Conservation (phyloP, 2,888 invertebrate genomes). For the Scaptodrosophila latifasciaeformis region DNA sequence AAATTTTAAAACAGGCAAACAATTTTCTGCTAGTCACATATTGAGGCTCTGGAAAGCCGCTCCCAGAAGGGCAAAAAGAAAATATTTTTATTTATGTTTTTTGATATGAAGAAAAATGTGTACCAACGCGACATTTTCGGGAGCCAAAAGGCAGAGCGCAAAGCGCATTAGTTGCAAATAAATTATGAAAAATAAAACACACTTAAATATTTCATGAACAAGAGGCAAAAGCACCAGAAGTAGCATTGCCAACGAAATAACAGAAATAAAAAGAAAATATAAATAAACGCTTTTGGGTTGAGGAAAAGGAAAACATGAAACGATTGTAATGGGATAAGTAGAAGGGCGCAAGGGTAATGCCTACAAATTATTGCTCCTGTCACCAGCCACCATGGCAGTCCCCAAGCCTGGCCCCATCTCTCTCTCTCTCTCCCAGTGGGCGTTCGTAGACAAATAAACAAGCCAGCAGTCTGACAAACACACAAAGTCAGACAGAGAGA, state of each 20-base stretch:
- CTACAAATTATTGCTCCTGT: constrained; percentile 54
- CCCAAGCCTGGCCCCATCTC: background rate
- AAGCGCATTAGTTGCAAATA: constrained; percentile 54
- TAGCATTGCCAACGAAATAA: too few species aligned
- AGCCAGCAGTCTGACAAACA: constrained; percentile 9
- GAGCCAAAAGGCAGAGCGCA: constrained; percentile 17
- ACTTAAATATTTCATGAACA: constrained; percentile 56
- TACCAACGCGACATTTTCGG: constrained; percentile 5
- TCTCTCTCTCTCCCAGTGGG: constrained; percentile 12
- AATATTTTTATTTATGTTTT: constrained; percentile 32
- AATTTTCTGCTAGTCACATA: too few species aligned
- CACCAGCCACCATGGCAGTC: constrained; percentile 14
- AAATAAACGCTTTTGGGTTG: constrained; percentile 9
- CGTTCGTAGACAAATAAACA: constrained; percentile 37
- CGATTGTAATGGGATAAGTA: constrained; percentile 37
- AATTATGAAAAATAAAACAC: constrained; percentile 56
- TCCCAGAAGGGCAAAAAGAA: too few species aligned
- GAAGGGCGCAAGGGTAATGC: constrained; percentile 10
- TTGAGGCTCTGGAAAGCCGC: too few species aligned
- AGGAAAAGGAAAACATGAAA: constrained; percentile 34
- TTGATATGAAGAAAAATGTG: constrained; percentile 39
- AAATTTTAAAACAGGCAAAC: too few species aligned
- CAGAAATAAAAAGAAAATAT: too few species aligned
- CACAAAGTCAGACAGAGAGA: background rate
- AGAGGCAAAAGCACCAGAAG: constrained; percentile 33